phyloP scores from a whole-genome alignment of 2,888 invertebrate species.

The Globia sparganii region DNA sequence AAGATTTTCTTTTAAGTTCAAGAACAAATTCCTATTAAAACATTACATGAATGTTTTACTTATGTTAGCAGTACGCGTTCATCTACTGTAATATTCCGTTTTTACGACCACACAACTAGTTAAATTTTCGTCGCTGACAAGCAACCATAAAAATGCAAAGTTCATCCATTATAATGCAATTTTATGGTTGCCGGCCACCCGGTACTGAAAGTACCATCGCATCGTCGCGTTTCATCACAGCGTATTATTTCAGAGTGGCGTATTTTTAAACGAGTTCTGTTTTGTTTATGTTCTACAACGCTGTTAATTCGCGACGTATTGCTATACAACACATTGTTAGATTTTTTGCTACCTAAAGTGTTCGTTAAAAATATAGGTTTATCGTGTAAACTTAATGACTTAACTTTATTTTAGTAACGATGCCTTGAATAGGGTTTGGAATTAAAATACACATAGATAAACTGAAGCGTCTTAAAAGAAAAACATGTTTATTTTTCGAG shows the following conservation, averaged over 20 bases:
- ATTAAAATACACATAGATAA: background rate
- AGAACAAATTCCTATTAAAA: background rate
- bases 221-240: constrained; percentile 41
- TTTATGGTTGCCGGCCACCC: constrained; percentile 53
- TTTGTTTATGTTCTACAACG: constrained; percentile 33
- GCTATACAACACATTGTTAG: background rate
- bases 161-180: constrained; percentile 57
- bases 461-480: background rate
- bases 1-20: background rate
- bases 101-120: constrained; percentile 31
- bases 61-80: background rate
- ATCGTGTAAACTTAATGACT: background rate
- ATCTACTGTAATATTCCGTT: background rate
- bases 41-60: background rate
- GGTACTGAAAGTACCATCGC: constrained; percentile 30
- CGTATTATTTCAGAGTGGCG: constrained; percentile 40
- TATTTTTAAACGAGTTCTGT: constrained; percentile 22
- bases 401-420: background rate
- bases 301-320: constrained; percentile 3
- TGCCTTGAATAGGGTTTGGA: too few relatives aligned
- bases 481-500: background rate
- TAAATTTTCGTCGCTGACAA: constrained; percentile 38
- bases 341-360: background rate
- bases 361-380: background rate
- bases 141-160: constrained; percentile 59